Evolutionary conservation across 2,888 invertebrate species (phyloP), one percentile per base, ranked within the genome.

Genomic region (Lochmaea crataegi): DNA sequence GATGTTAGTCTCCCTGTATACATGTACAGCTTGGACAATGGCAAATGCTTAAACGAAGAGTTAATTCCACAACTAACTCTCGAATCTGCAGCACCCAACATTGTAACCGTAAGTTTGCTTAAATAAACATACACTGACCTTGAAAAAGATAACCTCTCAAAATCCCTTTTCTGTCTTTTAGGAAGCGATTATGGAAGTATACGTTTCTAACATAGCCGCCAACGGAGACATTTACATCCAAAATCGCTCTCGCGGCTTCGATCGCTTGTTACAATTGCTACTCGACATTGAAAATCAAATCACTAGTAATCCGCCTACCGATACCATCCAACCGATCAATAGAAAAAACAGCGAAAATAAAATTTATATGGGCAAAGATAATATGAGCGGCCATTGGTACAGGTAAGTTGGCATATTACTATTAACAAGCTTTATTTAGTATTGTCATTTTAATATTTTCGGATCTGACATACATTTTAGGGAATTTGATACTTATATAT

Each of bases 361-460:
- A 64, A 76, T 90, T 22, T 91, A 90, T 77, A 86, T 91, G 42
- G 87, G 87, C 0, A 86, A 87, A 75, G 87, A 87, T 56, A 72
- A 76, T n/a, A 7, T 57, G 2, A 79, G 76, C 57, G 74, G 75
- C 2, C 82, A 84, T 48, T 88, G 89, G 89, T 87, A 88, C 78
- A n/a, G 68, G 61, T 69, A 32, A 32, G 48, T 32, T 14, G 82
- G 84, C 18, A 80, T 85, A 1, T 7, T 32, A 7, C 5, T 7
- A 7, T 32, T 32, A 32, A 32, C 32, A 32, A 32, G 32, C 32
- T 32, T 32, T 7, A 7, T 32, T 32, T 22, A 85, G 83, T 65
- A 32, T 32, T 32, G 5, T 32, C 2, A 22, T 22, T 22, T n/a
- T n/a, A n/a, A n/a, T n/a, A n/a, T n/a, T n/a, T n/a, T n/a, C n/a